These are phyloP conservation scores for Lycaena phlaeas DNA, from an alignment of 2,888 invertebrate species.

Conservation along the genomic window DNA sequence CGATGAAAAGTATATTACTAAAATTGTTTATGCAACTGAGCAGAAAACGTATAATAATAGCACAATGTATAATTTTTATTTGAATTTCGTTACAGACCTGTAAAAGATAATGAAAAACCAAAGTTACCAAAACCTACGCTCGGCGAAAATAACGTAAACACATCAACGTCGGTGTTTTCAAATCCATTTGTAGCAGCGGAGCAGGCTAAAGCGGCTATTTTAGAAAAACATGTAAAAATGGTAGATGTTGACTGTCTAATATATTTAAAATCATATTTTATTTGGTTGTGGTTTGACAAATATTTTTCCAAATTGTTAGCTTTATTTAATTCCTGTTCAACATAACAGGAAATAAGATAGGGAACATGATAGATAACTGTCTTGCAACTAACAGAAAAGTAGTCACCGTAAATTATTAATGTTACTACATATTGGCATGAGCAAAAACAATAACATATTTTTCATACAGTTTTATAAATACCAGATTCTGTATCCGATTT, in stretches of 20 bases:
- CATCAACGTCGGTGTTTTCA: constrained; percentile 87
- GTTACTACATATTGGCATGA: too few species aligned
- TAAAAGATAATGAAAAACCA: constrained; percentile 31
- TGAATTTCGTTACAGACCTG: constrained; percentile 22
- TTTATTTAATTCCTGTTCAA: too few species aligned
- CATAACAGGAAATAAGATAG: too few species aligned
- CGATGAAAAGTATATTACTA: constrained; percentile 51
- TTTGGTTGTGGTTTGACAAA: too few species aligned
- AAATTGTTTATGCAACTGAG: too few species aligned
- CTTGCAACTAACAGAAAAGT: too few species aligned
- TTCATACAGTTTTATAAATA: neutral
- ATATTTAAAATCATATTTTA: constrained; percentile 7
- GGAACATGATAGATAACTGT: too few species aligned
- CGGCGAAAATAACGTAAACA: constrained; percentile 68
- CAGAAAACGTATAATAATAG: too few species aligned
- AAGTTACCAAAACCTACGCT: constrained; percentile 78
- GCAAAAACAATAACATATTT: too few species aligned
- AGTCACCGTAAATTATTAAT: too few species aligned
- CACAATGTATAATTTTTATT: neutral
- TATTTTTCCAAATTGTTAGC: too few species aligned
- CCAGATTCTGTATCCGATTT: constrained; percentile 34
- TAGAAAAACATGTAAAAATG: constrained; percentile 96
- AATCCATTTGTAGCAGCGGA: constrained; percentile 92
- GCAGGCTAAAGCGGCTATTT: constrained; percentile 86
- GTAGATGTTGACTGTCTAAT: constrained; percentile 75